Evolutionary conservation across 2,888 invertebrate genomes (phyloP), one percentile per base, ranked within the genome.

Genomic region (Apodemia mormo): DNA sequence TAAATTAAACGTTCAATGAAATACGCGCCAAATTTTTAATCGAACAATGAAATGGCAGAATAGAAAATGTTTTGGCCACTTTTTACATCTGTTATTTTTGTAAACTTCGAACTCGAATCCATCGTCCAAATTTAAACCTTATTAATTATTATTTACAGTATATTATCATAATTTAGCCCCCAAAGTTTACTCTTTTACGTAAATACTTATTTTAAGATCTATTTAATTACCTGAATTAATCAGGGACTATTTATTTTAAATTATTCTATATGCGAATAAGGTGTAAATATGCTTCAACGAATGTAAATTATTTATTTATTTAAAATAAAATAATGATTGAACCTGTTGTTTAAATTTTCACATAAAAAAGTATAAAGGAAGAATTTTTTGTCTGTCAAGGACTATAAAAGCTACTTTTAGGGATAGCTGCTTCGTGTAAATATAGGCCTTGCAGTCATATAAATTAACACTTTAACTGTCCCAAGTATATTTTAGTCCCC

Each of bases 221-320:
- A 70, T 67, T 58, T 29, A 49, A 66, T 12, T 58, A 58, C 10
- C 22, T 49, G 54, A 67, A 56, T 52, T 33, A 67, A 68, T 66
- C 40, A 65, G 67, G 72, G 45, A 73, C 73, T 77, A 79, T 78
- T 81, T 78, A 81, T 80, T 78, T 45, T 77, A 78, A 80, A 82
- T 84, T 84, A 83, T 80, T 82, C 56, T 81, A 80, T 74, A 81
- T 82, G 82, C 83, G 80, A 73, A 73, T 86, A 90, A 89, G 88
- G 81, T 92, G 92, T 92, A 92, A 85, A 92, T 92, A 92, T 75
- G 89, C 90, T 91, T 87, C 69, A 74, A 77, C 77, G 74, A 81
- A 82, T 89, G 87, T 92, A 90, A 90, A 90, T 92, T 92, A 92
- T 89, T 92, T 88, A 92, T 90, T 92, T 91, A 90, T 90, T 90